These are phyloP conservation scores for Andinoacara biseriatus DNA, from an alignment of 2,113 vertebrate genomes.

Conservation along the genomic window DNA sequence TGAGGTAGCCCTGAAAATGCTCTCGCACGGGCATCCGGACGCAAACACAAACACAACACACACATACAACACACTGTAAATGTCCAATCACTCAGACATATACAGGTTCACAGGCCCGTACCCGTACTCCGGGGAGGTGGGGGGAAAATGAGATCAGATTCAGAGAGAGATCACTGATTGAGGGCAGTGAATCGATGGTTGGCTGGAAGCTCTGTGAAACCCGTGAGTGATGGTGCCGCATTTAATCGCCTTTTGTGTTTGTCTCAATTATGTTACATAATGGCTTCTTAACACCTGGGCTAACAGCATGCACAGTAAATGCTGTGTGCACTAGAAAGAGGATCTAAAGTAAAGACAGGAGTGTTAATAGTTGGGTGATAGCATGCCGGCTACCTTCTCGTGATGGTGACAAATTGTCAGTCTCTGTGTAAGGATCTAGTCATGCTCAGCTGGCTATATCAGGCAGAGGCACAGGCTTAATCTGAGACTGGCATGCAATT, in stretches of 20 bases:
- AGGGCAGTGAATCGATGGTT: slow-evolving; percentile 82
- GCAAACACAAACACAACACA: not conserved
- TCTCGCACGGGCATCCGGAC: not conserved
- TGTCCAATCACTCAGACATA: slow-evolving; percentile 55
- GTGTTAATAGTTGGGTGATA: slow-evolving; percentile 65
- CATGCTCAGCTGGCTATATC: slow-evolving; percentile 37
- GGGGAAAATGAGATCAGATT: slow-evolving; percentile 74
- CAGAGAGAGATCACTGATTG: slow-evolving; percentile 83
- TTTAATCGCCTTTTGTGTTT: slow-evolving; percentile 82
- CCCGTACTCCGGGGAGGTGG: slow-evolving; percentile 45
- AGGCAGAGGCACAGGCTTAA: slow-evolving; percentile 26
- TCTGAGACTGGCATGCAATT: slow-evolving; percentile 16
- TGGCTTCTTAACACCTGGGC: slow-evolving; percentile 75
- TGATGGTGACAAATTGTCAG: slow-evolving; percentile 57
- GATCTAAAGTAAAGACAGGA: slow-evolving; percentile 65
- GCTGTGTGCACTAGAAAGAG: slow-evolving; percentile 49
- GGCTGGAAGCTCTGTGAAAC: slow-evolving; percentile 73
- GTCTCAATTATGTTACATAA: slow-evolving; percentile 83
- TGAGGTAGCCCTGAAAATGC: slow-evolving; percentile 3
- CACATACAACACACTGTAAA: slow-evolving; percentile 26
- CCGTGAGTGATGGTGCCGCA: slow-evolving; percentile 78
- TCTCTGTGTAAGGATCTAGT: slow-evolving; percentile 33
- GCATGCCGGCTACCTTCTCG: slow-evolving; percentile 44
- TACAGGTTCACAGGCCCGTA: slow-evolving; percentile 19
- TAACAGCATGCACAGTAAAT: slow-evolving; percentile 64